phyloP scores from a whole-genome alignment of 2,113 vertebrate species.

The Forbesichthys papilliferus region DNA sequence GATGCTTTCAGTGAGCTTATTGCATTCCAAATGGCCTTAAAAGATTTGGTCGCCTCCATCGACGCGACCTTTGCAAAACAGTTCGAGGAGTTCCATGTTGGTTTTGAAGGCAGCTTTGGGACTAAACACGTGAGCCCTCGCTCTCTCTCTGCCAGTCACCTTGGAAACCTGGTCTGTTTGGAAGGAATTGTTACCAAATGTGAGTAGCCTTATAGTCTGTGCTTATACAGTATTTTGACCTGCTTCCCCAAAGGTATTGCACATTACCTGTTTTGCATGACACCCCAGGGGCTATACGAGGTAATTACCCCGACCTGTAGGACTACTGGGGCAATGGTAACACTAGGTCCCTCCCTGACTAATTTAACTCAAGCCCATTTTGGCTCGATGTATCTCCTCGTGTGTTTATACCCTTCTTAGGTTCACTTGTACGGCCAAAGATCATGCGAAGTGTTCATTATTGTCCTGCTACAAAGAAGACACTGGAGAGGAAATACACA shows the following conservation, averaged over 20 bases:
- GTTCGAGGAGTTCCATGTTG: slow-evolving; percentile 70
- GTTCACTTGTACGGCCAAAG: slow-evolving; percentile 67
- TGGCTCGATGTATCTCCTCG: neutral
- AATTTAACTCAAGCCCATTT: neutral
- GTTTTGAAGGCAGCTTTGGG: slow-evolving; percentile 73
- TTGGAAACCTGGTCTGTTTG: slow-evolving; percentile 74
- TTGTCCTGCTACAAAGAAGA: slow-evolving; percentile 67
- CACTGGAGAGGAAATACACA: slow-evolving; percentile 63
- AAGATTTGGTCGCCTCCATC: slow-evolving; percentile 74
- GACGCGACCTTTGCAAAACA: slow-evolving; percentile 69
- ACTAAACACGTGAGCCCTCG: slow-evolving; percentile 67
- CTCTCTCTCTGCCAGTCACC: slow-evolving; percentile 57
- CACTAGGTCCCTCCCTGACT: too few relatives aligned
- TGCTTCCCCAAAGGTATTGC: slow-evolving; percentile 34
- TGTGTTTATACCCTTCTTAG: slow-evolving; percentile 14
- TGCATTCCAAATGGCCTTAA: slow-evolving; percentile 79
- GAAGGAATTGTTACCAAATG: slow-evolving; percentile 79
- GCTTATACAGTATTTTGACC: neutral
- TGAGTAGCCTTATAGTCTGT: slow-evolving; percentile 51
- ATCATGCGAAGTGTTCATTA: slow-evolving; percentile 68
- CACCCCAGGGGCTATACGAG: too few relatives aligned
- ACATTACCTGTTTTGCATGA: too few relatives aligned
- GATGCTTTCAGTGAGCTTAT: slow-evolving; percentile 73
- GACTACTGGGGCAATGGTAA: too few relatives aligned
- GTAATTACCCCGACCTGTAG: too few relatives aligned